Evolutionary conservation across 2,888 invertebrate genomes (phyloP).

Genomic region (Allolobophora icterica): DNA sequence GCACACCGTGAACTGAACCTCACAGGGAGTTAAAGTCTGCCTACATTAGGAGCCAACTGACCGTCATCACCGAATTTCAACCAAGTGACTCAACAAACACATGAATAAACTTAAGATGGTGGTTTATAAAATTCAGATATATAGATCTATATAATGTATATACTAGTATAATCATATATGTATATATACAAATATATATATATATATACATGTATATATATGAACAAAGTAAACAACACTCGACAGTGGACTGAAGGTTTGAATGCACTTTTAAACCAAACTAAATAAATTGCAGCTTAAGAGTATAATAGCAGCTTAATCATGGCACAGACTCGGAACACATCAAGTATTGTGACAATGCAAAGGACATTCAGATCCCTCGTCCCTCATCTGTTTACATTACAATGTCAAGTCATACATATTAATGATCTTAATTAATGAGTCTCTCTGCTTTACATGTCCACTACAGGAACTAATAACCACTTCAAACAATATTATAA

Average conservation of each 20-base stretch:
- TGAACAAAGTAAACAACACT: not conserved
- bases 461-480: not conserved
- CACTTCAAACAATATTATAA: not conserved
- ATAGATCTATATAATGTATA: not conserved
- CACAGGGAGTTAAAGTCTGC: too few relatives aligned
- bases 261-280: not conserved
- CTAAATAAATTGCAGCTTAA: not conserved
- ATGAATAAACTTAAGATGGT: not conserved
- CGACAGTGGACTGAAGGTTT: not conserved
- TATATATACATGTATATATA: not conserved
- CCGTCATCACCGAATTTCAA: not conserved
- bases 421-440: not conserved
- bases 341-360: slow-evolving; percentile 5
- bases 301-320: slow-evolving; percentile 7
- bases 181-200: not conserved
- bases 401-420: not conserved
- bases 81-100: not conserved
- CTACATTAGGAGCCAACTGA: too few relatives aligned
- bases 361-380: not conserved
- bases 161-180: not conserved
- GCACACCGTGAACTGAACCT: too few relatives aligned
- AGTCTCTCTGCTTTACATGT: not conserved
- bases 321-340: not conserved
- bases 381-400: not conserved
- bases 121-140: not conserved